phyloP scores from a whole-genome alignment of 2,888 invertebrate species.

The Parthenolecanium corni region DNA sequence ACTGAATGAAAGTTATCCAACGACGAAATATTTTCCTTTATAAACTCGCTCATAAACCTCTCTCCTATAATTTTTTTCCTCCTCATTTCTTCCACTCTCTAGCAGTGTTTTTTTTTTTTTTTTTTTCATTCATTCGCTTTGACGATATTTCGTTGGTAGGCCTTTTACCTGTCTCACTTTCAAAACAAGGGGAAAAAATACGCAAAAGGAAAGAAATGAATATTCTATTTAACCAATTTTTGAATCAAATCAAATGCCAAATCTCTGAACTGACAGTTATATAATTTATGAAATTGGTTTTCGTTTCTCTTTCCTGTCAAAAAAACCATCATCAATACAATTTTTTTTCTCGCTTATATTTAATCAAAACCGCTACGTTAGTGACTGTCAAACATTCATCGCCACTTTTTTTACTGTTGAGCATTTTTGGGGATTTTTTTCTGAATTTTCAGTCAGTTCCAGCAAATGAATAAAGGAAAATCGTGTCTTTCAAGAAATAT shows the following conservation, averaged over 20 bases:
- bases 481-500: no score
- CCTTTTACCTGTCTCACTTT: not conserved
- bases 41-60: not conserved
- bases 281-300: not conserved
- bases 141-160: not conserved
- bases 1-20: constrained; percentile 12
- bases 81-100: not conserved
- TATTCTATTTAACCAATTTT: constrained; percentile 9
- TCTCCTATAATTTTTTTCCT: not conserved
- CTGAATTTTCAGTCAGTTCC: no score
- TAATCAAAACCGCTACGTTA: not conserved
- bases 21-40: not conserved
- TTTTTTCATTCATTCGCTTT: not conserved
- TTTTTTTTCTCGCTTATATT: not conserved
- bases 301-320: not conserved
- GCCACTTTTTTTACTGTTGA: not conserved
- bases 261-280: constrained; percentile 7
- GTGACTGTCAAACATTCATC: not conserved
- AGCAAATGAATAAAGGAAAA: no score
- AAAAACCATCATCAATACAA: not conserved
- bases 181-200: not conserved
- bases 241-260: not conserved
- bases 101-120: not conserved
- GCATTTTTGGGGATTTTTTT: no score
- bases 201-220: not conserved